These are phyloP conservation scores for Drymonia ruficornis DNA, from an alignment of 2,888 invertebrate genomes.

Conservation along the genomic window DNA sequence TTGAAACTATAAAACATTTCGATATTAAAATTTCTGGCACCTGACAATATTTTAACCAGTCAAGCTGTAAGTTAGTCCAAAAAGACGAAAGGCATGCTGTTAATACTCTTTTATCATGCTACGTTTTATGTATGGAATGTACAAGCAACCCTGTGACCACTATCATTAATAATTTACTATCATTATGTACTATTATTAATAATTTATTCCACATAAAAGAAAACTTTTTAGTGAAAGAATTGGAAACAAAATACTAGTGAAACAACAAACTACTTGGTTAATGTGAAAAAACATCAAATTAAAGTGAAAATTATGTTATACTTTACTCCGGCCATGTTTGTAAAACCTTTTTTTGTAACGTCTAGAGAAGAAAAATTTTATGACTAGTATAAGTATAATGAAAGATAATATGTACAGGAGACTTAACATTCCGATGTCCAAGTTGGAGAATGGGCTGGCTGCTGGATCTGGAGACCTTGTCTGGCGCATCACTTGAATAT, in stretches of 20 bases:
- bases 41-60: not conserved
- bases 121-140: not conserved
- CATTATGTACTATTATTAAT: not conserved
- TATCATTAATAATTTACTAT: not conserved
- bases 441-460: slow-evolving; percentile 84
- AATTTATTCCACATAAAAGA: not conserved
- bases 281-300: not conserved
- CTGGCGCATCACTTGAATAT: slow-evolving; percentile 52
- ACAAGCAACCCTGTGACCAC: not conserved
- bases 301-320: slow-evolving; percentile 71
- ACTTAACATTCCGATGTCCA: slow-evolving; percentile 91
- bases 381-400: slow-evolving; percentile 89
- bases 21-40: no score
- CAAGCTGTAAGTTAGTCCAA: not conserved
- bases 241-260: not conserved
- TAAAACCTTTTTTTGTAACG: slow-evolving; percentile 90
- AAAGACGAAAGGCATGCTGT: not conserved
- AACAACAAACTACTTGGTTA: not conserved
- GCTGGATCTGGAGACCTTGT: slow-evolving; percentile 49
- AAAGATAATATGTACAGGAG: slow-evolving; percentile 90
- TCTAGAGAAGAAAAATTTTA: slow-evolving; percentile 90
- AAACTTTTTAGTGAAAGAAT: not conserved
- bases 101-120: not conserved
- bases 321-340: slow-evolving; percentile 89
- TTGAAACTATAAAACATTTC: no score